These are phyloP conservation scores for Serilophus lunatus DNA, from an alignment of 2,113 vertebrate genomes.

Conservation along the genomic window DNA sequence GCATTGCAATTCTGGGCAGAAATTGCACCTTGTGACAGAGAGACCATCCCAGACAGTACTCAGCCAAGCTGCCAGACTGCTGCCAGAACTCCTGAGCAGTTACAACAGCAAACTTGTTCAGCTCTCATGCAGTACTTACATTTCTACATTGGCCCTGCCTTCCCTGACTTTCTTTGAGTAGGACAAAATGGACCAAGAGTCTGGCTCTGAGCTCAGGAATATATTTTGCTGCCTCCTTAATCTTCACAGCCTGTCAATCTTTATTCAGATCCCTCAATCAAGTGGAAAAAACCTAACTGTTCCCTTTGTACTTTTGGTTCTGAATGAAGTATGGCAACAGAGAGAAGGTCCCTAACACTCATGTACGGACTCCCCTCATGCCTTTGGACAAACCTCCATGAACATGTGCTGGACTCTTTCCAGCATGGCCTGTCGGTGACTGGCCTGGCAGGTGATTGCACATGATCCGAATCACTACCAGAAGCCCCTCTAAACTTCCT, in stretches of 20 bases:
- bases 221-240: background rate
- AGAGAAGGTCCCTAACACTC: background rate
- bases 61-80: background rate
- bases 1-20: background rate
- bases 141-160: background rate
- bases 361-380: too few species aligned
- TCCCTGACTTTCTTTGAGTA: background rate
- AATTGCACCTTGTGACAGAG: background rate
- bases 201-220: background rate
- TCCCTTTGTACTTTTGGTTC: background rate
- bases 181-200: background rate
- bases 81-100: background rate
- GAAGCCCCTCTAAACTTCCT: background rate
- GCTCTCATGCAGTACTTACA: background rate
- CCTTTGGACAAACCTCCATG: fast-evolving
- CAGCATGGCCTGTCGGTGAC: background rate
- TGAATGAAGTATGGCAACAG: background rate
- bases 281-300: background rate
- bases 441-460: fast-evolving
- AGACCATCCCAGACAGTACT: background rate
- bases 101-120: background rate
- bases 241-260: background rate
- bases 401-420: background rate
- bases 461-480: background rate
- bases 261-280: background rate